A percentile compares a stretch with the other conserved stretches of the same genome.
phyloP scores from a whole-genome alignment of 2,797 vertebrate species.

The Sebastiscus tertius region DNA sequence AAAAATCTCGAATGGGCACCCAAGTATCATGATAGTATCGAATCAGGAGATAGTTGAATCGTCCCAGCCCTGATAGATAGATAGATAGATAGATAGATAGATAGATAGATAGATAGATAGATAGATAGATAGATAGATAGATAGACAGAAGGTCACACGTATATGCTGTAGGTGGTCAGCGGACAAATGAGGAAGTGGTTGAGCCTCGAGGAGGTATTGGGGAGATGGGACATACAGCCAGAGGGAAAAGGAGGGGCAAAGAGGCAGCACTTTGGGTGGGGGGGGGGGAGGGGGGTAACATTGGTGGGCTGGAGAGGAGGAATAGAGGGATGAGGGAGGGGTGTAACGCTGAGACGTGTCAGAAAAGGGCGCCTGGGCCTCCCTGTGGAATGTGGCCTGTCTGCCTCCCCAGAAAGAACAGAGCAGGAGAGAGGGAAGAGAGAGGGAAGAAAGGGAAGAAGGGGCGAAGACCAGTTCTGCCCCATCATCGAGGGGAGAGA shows the following conservation, averaged over 20 bases:
- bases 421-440: constrained; percentile 68
- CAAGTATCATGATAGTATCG: no score
- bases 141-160: not conserved
- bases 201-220: not conserved
- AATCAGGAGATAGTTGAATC: no score
- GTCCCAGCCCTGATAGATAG: not conserved
- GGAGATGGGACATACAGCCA: constrained; percentile 22
- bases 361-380: constrained; percentile 86
- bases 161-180: constrained; percentile 16
- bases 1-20: no score
- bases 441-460: constrained; percentile 65
- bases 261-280: constrained; percentile 33
- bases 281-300: constrained; percentile 14
- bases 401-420: constrained; percentile 84
- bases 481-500: constrained; percentile 60
- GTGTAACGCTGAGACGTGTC: constrained; percentile 86
- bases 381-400: constrained; percentile 88
- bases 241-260: constrained; percentile 53
- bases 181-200: not conserved
- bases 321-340: constrained; percentile 79
- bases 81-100: constrained; percentile 23
- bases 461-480: constrained; percentile 64
- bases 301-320: constrained; percentile 63
- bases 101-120: not conserved
- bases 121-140: not conserved